Base-by-base conservation (phyloP, 2,113 vertebrate genomes). In the Cricetomys ansorgei region DNA sequence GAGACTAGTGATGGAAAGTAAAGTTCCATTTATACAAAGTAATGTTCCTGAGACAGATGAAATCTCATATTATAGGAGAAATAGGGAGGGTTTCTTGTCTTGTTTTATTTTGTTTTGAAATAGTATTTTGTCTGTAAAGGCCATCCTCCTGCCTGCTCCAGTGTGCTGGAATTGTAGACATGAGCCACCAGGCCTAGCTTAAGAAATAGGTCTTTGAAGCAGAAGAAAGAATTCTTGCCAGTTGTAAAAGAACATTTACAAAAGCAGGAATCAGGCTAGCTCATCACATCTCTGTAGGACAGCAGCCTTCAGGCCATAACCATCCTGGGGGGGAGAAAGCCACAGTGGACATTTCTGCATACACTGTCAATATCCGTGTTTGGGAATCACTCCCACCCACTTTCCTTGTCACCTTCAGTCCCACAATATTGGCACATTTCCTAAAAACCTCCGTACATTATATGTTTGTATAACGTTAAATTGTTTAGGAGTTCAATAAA, bases 201-300 rank as follows among this genome's bases (percentile, higher is more conserved):
- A 37, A 69, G 65, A 69, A 57, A 76, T 73, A 64, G 67, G 21
- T 89, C 62, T 94, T 92, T 92, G 84, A 96, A 79, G 64, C 69
- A 75, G 45, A 95, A 92, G 19, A 95, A 92, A 84, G 34, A 23
- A 73, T 87, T 40, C 27, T 91, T 93, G 48, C 23, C 62, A 97
- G 91, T 80, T 87, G 9, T 55, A 83, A 34, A 92, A 75, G n/a
- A 91, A 80, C 70, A 53, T 91, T 94, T 16, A 43, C 89, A 67
- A 85, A 92, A 72, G 31, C 0, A 40, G 34, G 65, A 67, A 12
- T 3, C 65, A 34, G 31, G 11, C 4, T 34, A 67, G 31, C 65
- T 34, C 31, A 67, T 67, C 65, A 34, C 11, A 84, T 3, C 25
- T 85, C 16, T 9, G 62, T 23, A 29, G 48, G 72, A 89, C n/a